Conservation (phyloP, 2,888 invertebrate genomes). For the Amphimallon solstitiale region DNA sequence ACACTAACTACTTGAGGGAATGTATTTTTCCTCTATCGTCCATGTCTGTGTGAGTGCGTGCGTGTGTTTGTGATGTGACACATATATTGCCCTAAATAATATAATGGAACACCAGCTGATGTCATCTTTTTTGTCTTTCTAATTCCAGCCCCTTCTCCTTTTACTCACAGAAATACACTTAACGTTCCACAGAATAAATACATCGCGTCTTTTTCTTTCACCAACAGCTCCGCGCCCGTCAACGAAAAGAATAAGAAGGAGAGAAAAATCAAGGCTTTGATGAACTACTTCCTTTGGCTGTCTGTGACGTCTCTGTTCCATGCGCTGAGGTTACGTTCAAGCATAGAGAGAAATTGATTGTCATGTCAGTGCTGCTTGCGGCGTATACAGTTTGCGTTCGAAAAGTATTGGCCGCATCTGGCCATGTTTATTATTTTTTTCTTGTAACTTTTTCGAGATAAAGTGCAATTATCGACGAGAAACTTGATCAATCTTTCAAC, state of each 20-base stretch:
- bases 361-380: background rate
- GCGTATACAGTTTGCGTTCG: no score
- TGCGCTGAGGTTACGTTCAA: constrained; percentile 18
- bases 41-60: background rate
- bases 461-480: no score
- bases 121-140: constrained; percentile 23
- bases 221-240: background rate
- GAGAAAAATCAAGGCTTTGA: constrained; percentile 29
- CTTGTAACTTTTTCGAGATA: no score
- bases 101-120: constrained; percentile 48
- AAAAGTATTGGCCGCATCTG: no score
- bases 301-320: constrained; percentile 22
- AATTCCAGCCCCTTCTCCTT: constrained; percentile 5
- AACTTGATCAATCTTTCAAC: no score
- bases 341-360: background rate
- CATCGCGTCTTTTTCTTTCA: constrained; percentile 15
- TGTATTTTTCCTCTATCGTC: no score
- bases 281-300: constrained; percentile 36
- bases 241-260: constrained; percentile 13
- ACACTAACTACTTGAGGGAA: no score
- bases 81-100: constrained; percentile 49
- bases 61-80: constrained; percentile 40
- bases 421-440: no score
- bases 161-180: constrained; percentile 7
- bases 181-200: constrained; percentile 13